Percentiles rank a stretch among this genome's conserved stretches.
phyloP scores from a whole-genome alignment of 1,140 invertebrate genomes.

The Zaprionus camerounensis region DNA sequence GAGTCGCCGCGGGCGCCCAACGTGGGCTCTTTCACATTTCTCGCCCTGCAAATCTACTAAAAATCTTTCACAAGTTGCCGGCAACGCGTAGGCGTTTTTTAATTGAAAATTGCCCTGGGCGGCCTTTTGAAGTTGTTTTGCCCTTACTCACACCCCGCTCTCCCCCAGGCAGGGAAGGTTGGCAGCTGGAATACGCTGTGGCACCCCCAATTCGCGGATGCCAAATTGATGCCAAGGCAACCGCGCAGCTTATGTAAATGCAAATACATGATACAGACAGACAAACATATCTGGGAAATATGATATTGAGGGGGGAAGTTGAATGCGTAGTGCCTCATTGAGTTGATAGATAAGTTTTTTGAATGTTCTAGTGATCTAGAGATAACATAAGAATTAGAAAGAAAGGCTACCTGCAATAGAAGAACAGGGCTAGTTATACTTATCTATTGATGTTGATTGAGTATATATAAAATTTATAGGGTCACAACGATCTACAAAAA shows the following conservation, averaged over 20 bases:
- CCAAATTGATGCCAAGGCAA: constrained; percentile 75
- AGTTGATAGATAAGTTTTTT: too few relatives aligned
- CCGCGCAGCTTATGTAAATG: constrained; percentile 54
- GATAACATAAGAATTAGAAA: too few relatives aligned
- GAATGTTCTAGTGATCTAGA: too few relatives aligned
- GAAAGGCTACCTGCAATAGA: too few relatives aligned
- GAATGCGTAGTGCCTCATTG: not conserved
- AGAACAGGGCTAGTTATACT: too few relatives aligned
- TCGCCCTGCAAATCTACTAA: constrained; percentile 6
- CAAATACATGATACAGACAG: constrained; percentile 40
- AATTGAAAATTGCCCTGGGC: constrained; percentile 79
- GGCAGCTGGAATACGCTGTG: constrained; percentile 2
- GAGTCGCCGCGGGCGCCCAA: constrained; percentile 17
- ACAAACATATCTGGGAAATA: constrained; percentile 7
- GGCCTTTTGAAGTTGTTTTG: constrained; percentile 68
- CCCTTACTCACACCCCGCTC: not conserved
- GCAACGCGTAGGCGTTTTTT: constrained; percentile 71
- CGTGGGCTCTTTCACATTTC: constrained; percentile 33
- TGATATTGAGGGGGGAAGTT: not conserved
- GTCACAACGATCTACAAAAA: rapidly evolving
- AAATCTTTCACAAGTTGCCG: constrained; percentile 30
- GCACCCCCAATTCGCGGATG: constrained; percentile 49
- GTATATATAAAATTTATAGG: not conserved
- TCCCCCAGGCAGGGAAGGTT: not conserved
- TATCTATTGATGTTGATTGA: not conserved